Conservation (phyloP, 2,888 invertebrate species). For the Onchidella celtica region DNA sequence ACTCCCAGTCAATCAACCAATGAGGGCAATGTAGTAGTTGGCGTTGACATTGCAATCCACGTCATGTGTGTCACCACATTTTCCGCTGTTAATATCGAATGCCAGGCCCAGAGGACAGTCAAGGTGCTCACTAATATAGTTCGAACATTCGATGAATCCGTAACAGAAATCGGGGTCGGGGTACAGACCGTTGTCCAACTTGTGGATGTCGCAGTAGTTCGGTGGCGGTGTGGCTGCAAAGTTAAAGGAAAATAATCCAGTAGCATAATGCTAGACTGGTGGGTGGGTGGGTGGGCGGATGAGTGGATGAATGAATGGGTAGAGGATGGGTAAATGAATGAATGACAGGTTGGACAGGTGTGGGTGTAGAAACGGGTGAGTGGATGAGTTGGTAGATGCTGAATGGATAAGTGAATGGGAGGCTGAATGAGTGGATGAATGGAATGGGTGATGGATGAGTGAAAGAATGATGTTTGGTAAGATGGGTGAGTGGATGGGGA, state of each 20-base stretch:
- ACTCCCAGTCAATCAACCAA: too few species aligned
- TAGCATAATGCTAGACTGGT: too few species aligned
- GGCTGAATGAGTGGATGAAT: not conserved
- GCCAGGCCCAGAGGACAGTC: conserved; percentile 3
- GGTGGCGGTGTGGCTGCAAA: too few species aligned
- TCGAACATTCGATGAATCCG: conserved; percentile 48
- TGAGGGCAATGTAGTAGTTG: not conserved
- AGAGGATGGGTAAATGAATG: too few species aligned
- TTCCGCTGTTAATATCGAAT: conserved; percentile 1
- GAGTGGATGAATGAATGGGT: too few species aligned
- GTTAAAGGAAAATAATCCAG: too few species aligned
- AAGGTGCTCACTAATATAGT: not conserved
- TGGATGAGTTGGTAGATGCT: too few species aligned
- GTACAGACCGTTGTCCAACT: conserved; percentile 37
- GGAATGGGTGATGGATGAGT: not conserved
- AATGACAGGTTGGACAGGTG: too few species aligned
- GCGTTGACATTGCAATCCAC: conserved; percentile 27
- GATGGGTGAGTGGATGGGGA: not conserved
- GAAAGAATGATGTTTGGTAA: not conserved
- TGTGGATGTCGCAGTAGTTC: not conserved
- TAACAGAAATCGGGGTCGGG: conserved; percentile 40
- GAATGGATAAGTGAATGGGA: not conserved
- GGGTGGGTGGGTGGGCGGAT: too few species aligned
- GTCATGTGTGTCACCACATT: conserved; percentile 11
- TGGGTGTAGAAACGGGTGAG: too few species aligned